Conservation (phyloP, 2,888 invertebrate genomes). For the Drosophila suboccidentalis region DNA sequence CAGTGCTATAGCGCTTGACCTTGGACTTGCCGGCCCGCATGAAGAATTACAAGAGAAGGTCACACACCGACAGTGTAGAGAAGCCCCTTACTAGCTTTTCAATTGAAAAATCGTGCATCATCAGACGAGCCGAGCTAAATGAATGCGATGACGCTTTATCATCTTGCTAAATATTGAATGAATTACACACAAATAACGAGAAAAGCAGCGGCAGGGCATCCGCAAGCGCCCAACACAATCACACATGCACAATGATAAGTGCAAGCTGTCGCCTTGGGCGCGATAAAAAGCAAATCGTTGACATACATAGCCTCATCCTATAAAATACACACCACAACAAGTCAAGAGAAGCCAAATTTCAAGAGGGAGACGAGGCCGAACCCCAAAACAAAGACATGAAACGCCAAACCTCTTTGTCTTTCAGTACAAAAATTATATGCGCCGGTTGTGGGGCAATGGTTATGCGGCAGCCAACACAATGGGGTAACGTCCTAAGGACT, state of each 20-base stretch:
- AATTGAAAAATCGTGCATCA: conserved; percentile 43
- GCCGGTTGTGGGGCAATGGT: conserved; percentile 53
- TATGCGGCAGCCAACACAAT: conserved; percentile 49
- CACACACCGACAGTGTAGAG: conserved; percentile 17
- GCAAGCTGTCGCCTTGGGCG: conserved; percentile 64
- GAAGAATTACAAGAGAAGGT: conserved; percentile 33
- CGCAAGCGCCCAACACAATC: conserved; percentile 1
- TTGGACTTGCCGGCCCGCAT: conserved; percentile 22
- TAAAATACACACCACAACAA: conserved; percentile 17
- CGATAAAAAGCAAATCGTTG: conserved; percentile 65
- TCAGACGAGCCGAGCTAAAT: conserved; percentile 13
- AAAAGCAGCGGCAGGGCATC: too few relatives aligned
- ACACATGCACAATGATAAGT: conserved; percentile 47
- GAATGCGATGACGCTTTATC: conserved; percentile 31
- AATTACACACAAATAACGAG: conserved; percentile 33
- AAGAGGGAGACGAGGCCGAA: conserved; percentile 27
- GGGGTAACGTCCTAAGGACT: conserved; percentile 52
- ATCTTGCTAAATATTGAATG: conserved; percentile 37
- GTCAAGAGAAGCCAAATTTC: conserved; percentile 74
- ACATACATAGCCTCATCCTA: conserved; percentile 51
- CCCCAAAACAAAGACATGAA: conserved; percentile 65
- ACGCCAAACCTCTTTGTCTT: conserved; percentile 38
- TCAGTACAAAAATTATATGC: conserved; percentile 43
- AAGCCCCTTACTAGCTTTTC: conserved; percentile 2
- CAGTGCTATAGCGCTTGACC: conserved; percentile 28